Conservation (phyloP, 1,140 invertebrate genomes). For the Cydia amplana region DNA sequence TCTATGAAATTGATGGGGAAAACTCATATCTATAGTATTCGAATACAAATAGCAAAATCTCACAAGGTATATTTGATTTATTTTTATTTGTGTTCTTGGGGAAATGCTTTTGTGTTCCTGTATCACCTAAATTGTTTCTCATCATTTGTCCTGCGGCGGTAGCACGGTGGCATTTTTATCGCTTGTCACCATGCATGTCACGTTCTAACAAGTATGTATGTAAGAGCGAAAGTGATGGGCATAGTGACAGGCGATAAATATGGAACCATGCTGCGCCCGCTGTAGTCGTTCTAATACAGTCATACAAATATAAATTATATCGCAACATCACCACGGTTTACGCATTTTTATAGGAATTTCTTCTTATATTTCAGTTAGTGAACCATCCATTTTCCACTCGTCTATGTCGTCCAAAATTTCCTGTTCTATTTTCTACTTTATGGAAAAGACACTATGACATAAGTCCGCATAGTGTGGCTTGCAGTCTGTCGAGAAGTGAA, state of each 20-base stretch:
- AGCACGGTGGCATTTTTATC: too few relatives aligned
- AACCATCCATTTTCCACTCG: neutral
- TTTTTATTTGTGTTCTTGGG: conserved; percentile 44
- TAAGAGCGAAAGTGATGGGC: too few relatives aligned
- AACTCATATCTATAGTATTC: conserved; percentile 44
- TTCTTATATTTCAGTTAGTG: neutral
- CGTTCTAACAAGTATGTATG: too few relatives aligned
- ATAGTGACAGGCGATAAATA: too few relatives aligned
- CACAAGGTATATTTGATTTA: conserved; percentile 51
- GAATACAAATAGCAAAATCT: conserved; percentile 38
- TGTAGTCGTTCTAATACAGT: neutral
- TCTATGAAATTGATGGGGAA: conserved; percentile 59
- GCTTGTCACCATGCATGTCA: too few relatives aligned
- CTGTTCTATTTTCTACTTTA: too few relatives aligned
- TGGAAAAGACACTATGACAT: too few relatives aligned
- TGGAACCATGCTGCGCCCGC: too few relatives aligned
- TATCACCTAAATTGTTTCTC: conserved; percentile 10
- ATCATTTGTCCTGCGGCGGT: neutral
- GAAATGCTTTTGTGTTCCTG: conserved; percentile 32
- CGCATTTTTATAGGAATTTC: neutral
- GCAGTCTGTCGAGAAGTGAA: too few relatives aligned
- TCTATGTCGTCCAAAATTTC: conserved; percentile 3
- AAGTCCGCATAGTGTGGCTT: too few relatives aligned
- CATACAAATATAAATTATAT: neutral
- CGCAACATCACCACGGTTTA: too few relatives aligned